phyloP scores from a whole-genome alignment of 2,797 vertebrate species.

The Nyctalus aviator region DNA sequence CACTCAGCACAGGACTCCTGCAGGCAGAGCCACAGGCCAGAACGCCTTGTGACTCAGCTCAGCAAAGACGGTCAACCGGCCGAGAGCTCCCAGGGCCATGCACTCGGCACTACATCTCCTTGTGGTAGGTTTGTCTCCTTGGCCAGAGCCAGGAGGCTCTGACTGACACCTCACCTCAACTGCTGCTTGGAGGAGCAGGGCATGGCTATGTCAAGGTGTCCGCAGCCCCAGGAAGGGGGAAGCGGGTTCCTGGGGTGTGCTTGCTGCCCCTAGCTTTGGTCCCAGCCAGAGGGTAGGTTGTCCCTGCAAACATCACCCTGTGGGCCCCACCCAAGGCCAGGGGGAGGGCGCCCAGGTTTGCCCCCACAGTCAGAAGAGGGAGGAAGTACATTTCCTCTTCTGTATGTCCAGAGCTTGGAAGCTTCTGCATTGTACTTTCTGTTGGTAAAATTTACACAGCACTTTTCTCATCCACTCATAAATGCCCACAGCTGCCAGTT shows the following conservation, averaged over 20 bases:
- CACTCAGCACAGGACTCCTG: neutral
- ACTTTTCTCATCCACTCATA: neutral
- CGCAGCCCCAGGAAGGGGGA: neutral
- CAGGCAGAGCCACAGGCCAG: neutral
- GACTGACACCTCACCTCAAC: fast-evolving
- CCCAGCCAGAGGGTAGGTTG: neutral
- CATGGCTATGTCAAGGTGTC: neutral
- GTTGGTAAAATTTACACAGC: neutral
- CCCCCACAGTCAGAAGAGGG: neutral
- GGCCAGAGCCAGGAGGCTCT: neutral
- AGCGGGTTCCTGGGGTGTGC: neutral
- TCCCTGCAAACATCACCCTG: neutral
- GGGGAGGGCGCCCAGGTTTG: fast-evolving
- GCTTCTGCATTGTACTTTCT: neutral
- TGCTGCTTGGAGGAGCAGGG: neutral
- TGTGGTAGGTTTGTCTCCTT: neutral
- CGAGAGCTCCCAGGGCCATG: fast-evolving
- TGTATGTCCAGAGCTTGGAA: neutral
- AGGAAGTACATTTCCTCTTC: neutral
- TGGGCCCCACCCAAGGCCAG: neutral
- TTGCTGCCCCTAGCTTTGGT: neutral
- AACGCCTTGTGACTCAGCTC: neutral
- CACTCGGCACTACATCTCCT: fast-evolving
- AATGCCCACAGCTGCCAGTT: neutral
- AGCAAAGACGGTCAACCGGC: neutral